These are phyloP conservation scores for Streptopelia turtur DNA, from an alignment of 2,797 vertebrate genomes.

Conservation along the genomic window DNA sequence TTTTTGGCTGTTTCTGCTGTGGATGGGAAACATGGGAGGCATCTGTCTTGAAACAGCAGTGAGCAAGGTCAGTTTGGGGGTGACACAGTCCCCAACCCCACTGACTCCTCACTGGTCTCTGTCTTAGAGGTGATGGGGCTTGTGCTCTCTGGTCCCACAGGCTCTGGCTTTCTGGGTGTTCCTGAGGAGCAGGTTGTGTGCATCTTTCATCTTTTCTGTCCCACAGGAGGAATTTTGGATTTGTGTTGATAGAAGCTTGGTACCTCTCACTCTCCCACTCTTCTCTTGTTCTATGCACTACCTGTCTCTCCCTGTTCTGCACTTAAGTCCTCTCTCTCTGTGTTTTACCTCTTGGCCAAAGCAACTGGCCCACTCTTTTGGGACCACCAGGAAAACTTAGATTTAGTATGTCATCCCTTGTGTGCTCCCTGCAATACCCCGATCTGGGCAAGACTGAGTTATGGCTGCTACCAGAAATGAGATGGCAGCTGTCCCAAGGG, in stretches of 20 bases:
- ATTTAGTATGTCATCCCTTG: not conserved
- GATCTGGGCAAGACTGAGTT: not conserved
- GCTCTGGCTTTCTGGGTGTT: not conserved
- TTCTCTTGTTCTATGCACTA: not conserved
- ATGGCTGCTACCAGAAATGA: not conserved
- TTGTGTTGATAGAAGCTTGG: not conserved
- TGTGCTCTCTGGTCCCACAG: not conserved
- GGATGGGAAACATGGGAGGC: not conserved
- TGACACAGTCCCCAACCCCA: rapidly evolving
- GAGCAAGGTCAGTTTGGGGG: not conserved
- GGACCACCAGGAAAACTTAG: not conserved
- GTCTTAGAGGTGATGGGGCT: not conserved
- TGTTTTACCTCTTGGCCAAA: not conserved
- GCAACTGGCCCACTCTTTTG: not conserved
- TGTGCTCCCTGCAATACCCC: not conserved
- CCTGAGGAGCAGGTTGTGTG: not conserved
- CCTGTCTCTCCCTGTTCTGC: not conserved
- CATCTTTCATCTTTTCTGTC: not conserved
- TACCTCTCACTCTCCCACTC: not conserved
- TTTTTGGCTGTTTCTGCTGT: not conserved
- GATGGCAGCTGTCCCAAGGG: not conserved
- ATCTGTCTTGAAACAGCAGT: not conserved
- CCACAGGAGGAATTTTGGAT: not conserved
- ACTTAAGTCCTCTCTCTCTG: not conserved
- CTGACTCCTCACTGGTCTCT: not conserved